phyloP scores from a whole-genome alignment of 2,797 vertebrate genomes.

The Setipinna tenuifilis region DNA sequence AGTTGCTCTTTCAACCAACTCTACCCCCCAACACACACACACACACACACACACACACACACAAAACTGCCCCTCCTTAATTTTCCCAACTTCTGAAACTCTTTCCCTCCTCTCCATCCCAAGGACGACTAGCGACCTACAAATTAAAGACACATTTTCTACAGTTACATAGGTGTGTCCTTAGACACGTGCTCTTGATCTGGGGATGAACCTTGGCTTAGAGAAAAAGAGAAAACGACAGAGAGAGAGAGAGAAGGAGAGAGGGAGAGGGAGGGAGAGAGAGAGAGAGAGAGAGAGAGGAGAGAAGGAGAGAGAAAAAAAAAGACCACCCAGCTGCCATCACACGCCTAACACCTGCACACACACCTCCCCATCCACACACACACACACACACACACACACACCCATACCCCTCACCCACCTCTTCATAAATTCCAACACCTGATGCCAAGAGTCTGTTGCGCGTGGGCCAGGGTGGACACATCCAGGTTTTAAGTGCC shows the following conservation, averaged over 20 bases:
- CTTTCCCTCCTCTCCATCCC: background rate
- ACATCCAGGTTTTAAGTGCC: constrained; percentile 46
- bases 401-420: background rate
- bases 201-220: background rate
- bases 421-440: background rate
- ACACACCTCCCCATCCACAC: background rate
- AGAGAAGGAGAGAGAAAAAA: background rate
- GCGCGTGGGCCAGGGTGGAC: constrained; percentile 22
- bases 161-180: constrained; percentile 5
- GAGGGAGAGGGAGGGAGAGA: background rate
- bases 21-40: background rate
- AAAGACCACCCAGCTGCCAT: background rate
- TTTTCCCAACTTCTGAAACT: constrained; percentile 14
- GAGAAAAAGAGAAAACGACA: background rate
- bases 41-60: background rate
- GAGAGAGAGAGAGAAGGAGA: background rate
- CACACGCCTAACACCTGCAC: background rate
- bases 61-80: background rate
- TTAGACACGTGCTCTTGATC: constrained; percentile 6
- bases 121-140: constrained; percentile 11
- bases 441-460: constrained; percentile 18
- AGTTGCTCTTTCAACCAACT: background rate
- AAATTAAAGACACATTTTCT: constrained; percentile 1
- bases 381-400: constrained; percentile 17
- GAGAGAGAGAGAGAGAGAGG: background rate